These are phyloP conservation scores for Laterallus jamaicensis DNA, from an alignment of 2,113 vertebrate genomes.

Conservation along the genomic window DNA sequence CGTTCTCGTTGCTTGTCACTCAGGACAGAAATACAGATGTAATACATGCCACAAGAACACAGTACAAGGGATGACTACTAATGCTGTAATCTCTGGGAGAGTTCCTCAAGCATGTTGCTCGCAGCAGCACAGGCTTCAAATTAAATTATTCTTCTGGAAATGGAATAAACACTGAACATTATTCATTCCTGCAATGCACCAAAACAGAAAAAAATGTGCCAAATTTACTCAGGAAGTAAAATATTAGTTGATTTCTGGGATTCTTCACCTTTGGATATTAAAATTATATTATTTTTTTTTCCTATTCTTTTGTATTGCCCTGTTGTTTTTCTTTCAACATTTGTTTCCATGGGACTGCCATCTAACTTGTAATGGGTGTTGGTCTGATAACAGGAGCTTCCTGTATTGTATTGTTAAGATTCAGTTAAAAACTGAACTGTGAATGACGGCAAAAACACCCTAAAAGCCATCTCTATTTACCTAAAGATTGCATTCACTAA, in stretches of 20 bases:
- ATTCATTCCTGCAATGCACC: neutral
- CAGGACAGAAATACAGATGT: neutral
- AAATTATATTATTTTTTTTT: neutral
- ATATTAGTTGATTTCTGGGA: neutral
- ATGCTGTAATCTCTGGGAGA: neutral
- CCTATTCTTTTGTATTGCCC: neutral
- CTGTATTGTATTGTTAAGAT: neutral
- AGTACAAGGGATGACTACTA: neutral
- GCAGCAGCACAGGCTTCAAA: neutral
- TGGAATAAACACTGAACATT: neutral
- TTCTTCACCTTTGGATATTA: neutral
- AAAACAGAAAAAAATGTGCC: neutral
- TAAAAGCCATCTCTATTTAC: neutral
- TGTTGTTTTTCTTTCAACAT: neutral
- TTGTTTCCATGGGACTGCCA: neutral
- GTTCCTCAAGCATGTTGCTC: neutral
- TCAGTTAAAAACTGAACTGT: neutral
- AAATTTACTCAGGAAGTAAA: neutral
- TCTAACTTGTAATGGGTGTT: neutral
- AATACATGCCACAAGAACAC: neutral
- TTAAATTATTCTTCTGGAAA: slow-evolving; percentile 20
- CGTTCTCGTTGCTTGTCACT: neutral
- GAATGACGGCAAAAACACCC: neutral
- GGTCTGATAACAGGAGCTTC: neutral
- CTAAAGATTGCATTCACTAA: neutral